These are phyloP conservation scores for Zygaena filipendulae DNA, from an alignment of 2,888 invertebrate species.

Conservation along the genomic window DNA sequence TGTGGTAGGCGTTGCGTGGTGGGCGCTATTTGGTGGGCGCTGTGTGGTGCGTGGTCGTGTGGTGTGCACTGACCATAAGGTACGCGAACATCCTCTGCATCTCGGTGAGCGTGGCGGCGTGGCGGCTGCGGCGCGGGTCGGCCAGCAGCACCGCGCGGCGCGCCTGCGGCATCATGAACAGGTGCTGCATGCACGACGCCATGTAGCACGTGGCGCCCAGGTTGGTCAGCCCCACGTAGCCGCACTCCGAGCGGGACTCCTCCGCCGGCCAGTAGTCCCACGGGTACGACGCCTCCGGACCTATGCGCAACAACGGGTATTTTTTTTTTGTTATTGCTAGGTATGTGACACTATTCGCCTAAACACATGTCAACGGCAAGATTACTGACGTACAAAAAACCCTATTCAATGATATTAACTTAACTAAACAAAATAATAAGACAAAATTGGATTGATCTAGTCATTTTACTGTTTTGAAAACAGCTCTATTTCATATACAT, in stretches of 20 bases:
- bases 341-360: too few species aligned
- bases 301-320: constrained; percentile 27
- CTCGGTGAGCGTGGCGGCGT: constrained; percentile 85
- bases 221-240: constrained; percentile 94
- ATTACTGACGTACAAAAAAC: too few species aligned
- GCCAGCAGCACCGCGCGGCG: constrained; percentile 84
- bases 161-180: constrained; percentile 97
- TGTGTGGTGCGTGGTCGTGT: too few species aligned
- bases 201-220: constrained; percentile 97
- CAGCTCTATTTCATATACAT: too few species aligned
- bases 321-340: too few species aligned
- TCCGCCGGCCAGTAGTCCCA: constrained; percentile 99
- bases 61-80: constrained; percentile 79
- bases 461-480: too few species aligned
- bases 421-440: too few species aligned
- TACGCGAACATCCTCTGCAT: constrained; percentile 96
- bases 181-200: constrained; percentile 97
- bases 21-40: too few species aligned
- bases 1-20: too few species aligned
- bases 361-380: too few species aligned
- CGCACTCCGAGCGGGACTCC: constrained; percentile 93
- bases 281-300: constrained; percentile 85
- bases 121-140: constrained; percentile 79
- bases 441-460: too few species aligned
- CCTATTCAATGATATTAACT: too few species aligned